These are phyloP conservation scores for Gastrophysa polygoni DNA, from an alignment of 2,888 invertebrate genomes.

Conservation along the genomic window DNA sequence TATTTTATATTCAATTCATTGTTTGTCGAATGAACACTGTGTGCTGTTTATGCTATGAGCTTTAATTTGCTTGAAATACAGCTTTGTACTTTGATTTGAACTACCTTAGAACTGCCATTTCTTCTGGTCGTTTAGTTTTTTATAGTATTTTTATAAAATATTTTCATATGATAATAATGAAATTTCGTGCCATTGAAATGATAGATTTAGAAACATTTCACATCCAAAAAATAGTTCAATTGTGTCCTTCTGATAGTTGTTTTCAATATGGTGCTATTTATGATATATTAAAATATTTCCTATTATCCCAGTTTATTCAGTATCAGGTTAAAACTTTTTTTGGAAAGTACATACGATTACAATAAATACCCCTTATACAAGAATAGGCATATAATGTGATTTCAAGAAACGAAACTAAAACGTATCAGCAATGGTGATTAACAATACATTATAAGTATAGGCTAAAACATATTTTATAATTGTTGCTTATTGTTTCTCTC, in stretches of 20 bases:
- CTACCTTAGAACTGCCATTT: conserved; percentile 52
- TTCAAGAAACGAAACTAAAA: conserved; percentile 57
- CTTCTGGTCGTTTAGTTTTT: conserved; percentile 51
- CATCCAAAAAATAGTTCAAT: conserved; percentile 42
- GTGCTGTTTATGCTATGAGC: conserved; percentile 36
- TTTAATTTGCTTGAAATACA: conserved; percentile 46
- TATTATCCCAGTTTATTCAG: conserved; percentile 20
- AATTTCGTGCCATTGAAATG: conserved; percentile 56
- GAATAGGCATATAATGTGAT: conserved; percentile 52
- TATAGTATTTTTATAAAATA: conserved; percentile 47
- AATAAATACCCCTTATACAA: conserved; percentile 24
- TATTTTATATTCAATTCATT: no score
- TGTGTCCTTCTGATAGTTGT: conserved; percentile 21
- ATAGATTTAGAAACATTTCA: conserved; percentile 40
- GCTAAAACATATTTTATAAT: conserved; percentile 44
- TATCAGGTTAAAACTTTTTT: conserved; percentile 13
- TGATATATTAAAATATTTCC: conserved; percentile 22
- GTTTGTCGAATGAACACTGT: no score
- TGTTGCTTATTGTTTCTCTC: conserved; percentile 43
- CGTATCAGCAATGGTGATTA: conserved; percentile 60
- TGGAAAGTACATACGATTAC: conserved; percentile 28
- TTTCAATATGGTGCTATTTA: conserved; percentile 53
- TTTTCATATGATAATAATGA: conserved; percentile 47
- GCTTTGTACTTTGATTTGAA: conserved; percentile 37
- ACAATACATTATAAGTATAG: conserved; percentile 49